These are phyloP conservation scores for Eudyptes chrysolophus DNA, from an alignment of 2,113 vertebrate species.

Conservation along the genomic window DNA sequence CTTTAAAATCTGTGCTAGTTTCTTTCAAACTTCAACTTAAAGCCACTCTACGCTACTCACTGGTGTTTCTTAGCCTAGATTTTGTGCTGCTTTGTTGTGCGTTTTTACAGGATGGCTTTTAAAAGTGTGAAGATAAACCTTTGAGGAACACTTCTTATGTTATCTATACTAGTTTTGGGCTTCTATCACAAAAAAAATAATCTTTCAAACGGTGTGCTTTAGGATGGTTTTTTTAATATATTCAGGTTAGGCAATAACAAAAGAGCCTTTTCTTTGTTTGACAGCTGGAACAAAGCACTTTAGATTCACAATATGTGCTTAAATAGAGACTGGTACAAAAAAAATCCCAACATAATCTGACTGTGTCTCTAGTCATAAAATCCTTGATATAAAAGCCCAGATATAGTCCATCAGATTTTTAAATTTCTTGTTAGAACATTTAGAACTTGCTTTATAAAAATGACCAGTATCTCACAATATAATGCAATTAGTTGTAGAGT, in stretches of 20 bases:
- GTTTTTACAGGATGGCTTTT: not conserved
- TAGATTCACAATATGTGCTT: not conserved
- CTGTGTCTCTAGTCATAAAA: not conserved
- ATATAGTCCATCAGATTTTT: not conserved
- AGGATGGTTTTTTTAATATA: not conserved
- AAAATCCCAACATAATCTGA: not conserved
- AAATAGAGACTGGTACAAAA: not conserved
- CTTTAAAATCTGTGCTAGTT: not conserved
- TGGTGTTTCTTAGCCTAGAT: not conserved
- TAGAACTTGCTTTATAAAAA: not conserved
- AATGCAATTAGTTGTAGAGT: not conserved
- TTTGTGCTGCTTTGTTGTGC: not conserved
- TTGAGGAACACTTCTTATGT: not conserved
- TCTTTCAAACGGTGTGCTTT: not conserved
- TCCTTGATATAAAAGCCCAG: not conserved
- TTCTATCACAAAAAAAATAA: not conserved
- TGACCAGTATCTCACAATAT: not conserved
- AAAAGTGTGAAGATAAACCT: not conserved
- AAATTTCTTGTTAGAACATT: not conserved
- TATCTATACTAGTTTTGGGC: not conserved
- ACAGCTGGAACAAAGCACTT: conserved; percentile 10
- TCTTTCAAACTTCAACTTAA: not conserved
- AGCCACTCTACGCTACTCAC: not conserved
- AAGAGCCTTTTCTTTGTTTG: not conserved
- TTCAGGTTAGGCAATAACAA: not conserved